Percentiles rank a stretch among this genome's conserved stretches.
These are phyloP conservation scores for Cheirogaleus medius DNA, from an alignment of 2,113 vertebrate genomes.

Conservation along the genomic window DNA sequence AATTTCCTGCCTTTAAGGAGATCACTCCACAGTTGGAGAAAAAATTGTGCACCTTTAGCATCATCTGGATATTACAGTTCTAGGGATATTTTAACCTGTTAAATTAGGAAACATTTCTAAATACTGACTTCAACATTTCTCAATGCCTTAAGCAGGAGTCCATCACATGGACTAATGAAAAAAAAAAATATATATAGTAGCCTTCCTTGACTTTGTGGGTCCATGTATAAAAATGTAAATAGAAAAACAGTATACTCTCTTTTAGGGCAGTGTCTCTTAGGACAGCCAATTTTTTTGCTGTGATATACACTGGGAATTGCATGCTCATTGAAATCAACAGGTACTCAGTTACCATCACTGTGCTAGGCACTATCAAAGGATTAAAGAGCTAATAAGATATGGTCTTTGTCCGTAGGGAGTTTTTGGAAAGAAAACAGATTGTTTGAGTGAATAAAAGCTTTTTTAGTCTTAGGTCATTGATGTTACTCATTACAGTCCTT, in stretches of 20 bases:
- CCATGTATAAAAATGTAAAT: not conserved
- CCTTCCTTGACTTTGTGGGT: not conserved
- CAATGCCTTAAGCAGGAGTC: not conserved
- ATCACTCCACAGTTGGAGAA: not conserved
- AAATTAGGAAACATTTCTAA: conserved; percentile 3
- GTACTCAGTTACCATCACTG: not conserved
- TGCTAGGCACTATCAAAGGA: not conserved
- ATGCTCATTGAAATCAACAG: not conserved
- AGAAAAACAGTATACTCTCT: not conserved
- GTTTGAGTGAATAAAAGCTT: not conserved
- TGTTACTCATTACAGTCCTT: not conserved
- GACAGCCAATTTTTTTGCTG: not conserved
- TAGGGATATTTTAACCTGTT: not conserved
- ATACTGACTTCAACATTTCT: not conserved
- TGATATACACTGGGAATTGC: not conserved
- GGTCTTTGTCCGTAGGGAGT: not conserved
- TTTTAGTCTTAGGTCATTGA: not conserved
- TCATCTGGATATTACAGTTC: not conserved
- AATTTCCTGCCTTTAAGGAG: not conserved
- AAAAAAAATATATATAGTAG: not conserved
- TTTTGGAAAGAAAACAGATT: not conserved
- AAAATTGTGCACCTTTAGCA: not conserved
- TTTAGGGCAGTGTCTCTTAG: not conserved
- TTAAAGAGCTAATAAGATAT: not conserved
- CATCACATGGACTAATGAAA: not conserved